A percentile compares a stretch with the other conserved stretches of the same genome.
Evolutionary conservation across 1,140 invertebrate genomes (phyloP).

Genomic region (Dreissena rostriformis): DNA sequence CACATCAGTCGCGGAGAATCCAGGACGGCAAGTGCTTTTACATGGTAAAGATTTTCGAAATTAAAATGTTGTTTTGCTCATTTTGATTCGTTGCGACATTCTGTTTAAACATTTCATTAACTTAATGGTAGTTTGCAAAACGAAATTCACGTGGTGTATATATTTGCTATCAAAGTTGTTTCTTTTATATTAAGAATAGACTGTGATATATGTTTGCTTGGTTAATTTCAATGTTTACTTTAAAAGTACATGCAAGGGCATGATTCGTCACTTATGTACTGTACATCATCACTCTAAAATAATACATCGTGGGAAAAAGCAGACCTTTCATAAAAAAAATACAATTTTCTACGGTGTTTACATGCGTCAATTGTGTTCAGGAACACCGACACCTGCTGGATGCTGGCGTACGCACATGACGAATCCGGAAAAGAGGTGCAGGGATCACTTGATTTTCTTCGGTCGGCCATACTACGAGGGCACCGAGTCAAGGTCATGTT

Average conservation of each 20-base stretch:
- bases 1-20: neutral
- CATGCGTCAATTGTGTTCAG: neutral
- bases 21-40: neutral
- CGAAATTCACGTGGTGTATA: neutral
- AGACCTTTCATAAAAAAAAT: no score
- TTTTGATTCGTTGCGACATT: neutral
- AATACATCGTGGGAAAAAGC: no score
- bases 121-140: neutral
- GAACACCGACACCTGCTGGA: slow-evolving; percentile 18
- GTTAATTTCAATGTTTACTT: neutral
- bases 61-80: neutral
- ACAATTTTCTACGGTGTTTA: neutral
- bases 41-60: neutral
- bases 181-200: neutral
- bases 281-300: neutral
- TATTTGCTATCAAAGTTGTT: neutral
- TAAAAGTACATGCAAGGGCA: no score
- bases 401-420: slow-evolving; percentile 24
- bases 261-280: no score
- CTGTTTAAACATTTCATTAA: neutral
- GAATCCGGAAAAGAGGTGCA: neutral
- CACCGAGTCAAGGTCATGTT: slow-evolving; percentile 12
- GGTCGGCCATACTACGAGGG: neutral
- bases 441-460: slow-evolving; percentile 8
- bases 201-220: neutral